Evolutionary conservation across 2,797 vertebrate genomes (phyloP), one percentile per base, ranked within the genome.

Genomic region (Danio jaintianensis): DNA sequence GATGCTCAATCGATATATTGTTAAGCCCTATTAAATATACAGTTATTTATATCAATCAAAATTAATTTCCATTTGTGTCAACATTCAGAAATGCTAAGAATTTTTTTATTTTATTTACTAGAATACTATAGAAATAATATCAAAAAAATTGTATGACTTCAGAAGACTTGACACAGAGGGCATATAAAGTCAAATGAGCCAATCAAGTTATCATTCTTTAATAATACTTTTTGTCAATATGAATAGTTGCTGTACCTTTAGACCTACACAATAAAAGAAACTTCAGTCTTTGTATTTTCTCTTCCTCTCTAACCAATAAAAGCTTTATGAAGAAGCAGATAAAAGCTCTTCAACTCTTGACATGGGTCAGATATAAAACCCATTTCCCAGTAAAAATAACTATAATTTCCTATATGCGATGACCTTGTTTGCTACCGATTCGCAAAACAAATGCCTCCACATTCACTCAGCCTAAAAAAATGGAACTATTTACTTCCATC

Each of bases 391-490:
- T 40, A 40, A 62, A 62, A 62, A 36, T 29, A 29, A 29, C 29
- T 3, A 29, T 29, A 29, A 29, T 29, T 29, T 29, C 29, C 29
- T 29, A 29, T 29, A 29, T 29, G 29, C 29, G 29, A 29, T 29
- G 29, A 29, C 29, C 29, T 16, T 22, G n/a, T 47, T 2, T 47
- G 42, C n/a, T 29, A 29, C 1, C 3, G 29, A 29, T 29, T 29
- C 29, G 29, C 29, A 29, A 29, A n/a, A 29, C 29, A 29, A 29
- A 52, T 1, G 13, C 22, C 12, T n/a, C 36, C 47, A 22, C 48
- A 40, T 63, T 52, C 36, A 12, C 15, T 42, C 6, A 53, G n/a
- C 12, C 73, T 56, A 67, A 78, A 68, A 45, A 68, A n/a, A n/a
- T n/a, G n/a, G 12, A 48, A 59, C 12, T 12, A 12, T 59, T 68